Evolutionary conservation across 2,113 vertebrate species (phyloP), one percentile per base, ranked within the genome.

Genomic region (Otis tarda): DNA sequence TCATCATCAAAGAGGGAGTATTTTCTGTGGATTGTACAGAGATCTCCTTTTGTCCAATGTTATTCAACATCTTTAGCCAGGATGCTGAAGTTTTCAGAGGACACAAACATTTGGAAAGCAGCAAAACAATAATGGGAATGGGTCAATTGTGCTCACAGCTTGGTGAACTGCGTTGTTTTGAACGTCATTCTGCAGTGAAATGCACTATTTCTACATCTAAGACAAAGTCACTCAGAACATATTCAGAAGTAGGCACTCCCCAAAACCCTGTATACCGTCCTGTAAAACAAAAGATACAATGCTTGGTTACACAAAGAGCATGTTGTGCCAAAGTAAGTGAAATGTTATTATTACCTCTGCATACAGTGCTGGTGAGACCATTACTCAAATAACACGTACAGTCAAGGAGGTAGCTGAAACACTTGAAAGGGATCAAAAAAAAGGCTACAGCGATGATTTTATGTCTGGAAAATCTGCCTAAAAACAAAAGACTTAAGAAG

Each of bases 391-490:
- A 86, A 83, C 25, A 71, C 4, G 27, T 27, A 83, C 28, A 90
- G 49, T 27, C 53, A 92, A 81, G 56, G 24, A 94, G 70, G 67
- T 45, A 91, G 76, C 49, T 84, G 86, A 78, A 92, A 81, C 61
- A 41, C 56, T 94, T 86, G 86, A 92, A 89, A 87, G 12, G 22
- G 24, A 93, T 93, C 75, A 83, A 60, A 92, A 96, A 96, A 90
- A 96, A 94, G n/a, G 33, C 60, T 92, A 35, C 49, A 87, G 61
- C 37, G 89, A 65, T 95, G 33, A 87, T 74, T 92, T 63, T 67
- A 87, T 71, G 86, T 81, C 92, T 96, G 92, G 92, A 93, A 96
- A 96, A 71, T 78, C 73, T 93, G 59, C 50, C 53, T 90, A 83
- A 71, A 83, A 94, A 89, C 57, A 78, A 89, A 90, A 86, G 55